These are phyloP conservation scores for Ruditapes philippinarum DNA, from an alignment of 1,140 invertebrate genomes.

Conservation along the genomic window DNA sequence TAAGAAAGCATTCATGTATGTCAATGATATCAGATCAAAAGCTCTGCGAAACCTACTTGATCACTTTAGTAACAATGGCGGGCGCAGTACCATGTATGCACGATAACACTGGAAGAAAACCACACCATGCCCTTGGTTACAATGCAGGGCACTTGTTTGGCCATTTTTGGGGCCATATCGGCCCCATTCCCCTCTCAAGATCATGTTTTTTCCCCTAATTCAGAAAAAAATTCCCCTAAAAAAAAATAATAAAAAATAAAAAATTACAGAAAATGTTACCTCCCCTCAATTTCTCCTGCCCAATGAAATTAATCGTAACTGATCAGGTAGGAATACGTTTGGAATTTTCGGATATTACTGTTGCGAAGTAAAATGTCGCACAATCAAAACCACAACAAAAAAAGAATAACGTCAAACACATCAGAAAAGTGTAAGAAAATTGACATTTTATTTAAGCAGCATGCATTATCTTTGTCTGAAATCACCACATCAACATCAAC, in stretches of 20 bases:
- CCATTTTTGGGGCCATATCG: constrained; percentile 10
- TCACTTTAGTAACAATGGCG: no score
- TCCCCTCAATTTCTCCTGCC: no score
- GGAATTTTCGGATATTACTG: constrained; percentile 16
- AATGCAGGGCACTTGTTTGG: constrained; percentile 43
- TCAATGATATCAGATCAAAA: no score
- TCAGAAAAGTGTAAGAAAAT: neutral
- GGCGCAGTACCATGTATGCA: no score
- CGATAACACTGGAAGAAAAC: no score
- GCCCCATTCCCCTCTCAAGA: neutral
- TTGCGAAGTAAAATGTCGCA: constrained; percentile 13
- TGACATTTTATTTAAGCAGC: neutral
- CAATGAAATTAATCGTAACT: no score
- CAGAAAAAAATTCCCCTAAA: constrained; percentile 41
- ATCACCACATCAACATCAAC: neutral
- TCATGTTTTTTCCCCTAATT: neutral
- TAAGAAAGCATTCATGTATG: no score
- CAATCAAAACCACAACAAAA: neutral
- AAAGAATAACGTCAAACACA: neutral
- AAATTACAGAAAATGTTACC: no score
- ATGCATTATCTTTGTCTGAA: neutral
- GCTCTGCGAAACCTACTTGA: no score
- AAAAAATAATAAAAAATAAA: no score
- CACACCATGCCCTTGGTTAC: no score
- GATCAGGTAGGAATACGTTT: neutral